A percentile compares a stretch with the other conserved stretches of the same genome.
Evolutionary conservation across 2,113 vertebrate genomes (phyloP).

Genomic region (Procavia capensis): DNA sequence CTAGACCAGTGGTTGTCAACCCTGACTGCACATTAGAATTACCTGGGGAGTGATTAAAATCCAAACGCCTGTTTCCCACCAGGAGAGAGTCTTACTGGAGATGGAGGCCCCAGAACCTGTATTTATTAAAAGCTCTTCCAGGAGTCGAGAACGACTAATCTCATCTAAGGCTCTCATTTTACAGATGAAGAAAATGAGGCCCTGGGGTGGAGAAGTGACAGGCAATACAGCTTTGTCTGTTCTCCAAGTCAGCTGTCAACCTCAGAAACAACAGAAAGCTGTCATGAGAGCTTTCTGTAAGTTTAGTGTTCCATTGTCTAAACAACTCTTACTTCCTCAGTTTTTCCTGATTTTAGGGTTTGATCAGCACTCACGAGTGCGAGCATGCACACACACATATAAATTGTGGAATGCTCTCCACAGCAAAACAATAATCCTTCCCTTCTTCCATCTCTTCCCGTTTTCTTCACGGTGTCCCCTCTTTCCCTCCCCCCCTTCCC

Average conservation of each 20-base stretch:
- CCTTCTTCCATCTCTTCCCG: background rate
- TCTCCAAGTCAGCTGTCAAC: background rate
- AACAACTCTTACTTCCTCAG: background rate
- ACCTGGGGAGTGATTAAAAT: background rate
- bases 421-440: background rate
- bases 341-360: background rate
- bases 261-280: background rate
- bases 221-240: background rate
- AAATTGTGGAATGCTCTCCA: background rate
- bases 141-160: background rate
- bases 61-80: background rate
- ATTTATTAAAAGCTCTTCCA: conserved; percentile 4
- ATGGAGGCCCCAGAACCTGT: background rate
- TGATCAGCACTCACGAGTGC: background rate
- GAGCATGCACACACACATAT: background rate
- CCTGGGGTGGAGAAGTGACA: background rate
- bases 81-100: background rate
- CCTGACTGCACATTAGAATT: background rate
- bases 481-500: background rate
- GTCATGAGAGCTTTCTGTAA: background rate
- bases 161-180: background rate
- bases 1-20: background rate
- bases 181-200: background rate
- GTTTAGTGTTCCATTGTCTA: background rate
- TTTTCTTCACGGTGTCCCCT: background rate